Evolutionary conservation across 2,113 vertebrate species (phyloP).

Genomic region (Leiothrix lutea): DNA sequence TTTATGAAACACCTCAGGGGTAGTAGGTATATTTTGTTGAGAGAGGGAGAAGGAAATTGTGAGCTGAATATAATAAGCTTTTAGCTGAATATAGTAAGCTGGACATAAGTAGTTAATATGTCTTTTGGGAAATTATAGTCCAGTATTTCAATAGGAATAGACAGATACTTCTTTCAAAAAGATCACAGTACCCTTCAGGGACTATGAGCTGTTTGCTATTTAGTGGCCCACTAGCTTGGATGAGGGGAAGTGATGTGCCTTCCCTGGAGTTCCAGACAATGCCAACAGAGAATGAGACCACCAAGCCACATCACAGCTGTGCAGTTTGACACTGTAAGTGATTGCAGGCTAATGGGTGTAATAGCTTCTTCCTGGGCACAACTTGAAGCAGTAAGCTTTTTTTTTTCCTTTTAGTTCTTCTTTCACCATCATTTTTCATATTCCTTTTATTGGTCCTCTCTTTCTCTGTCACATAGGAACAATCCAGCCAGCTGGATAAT

Average conservation of each 20-base stretch:
- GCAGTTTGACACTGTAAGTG: neutral
- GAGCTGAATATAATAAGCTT: neutral
- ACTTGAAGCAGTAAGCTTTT: neutral
- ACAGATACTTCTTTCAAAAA: neutral
- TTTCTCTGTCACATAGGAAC: neutral
- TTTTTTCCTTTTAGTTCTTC: neutral
- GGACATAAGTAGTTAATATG: neutral
- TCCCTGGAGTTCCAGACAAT: neutral
- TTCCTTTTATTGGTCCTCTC: neutral
- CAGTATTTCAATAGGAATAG: neutral
- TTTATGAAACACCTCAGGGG: neutral
- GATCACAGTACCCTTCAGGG: neutral
- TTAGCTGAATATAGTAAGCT: neutral
- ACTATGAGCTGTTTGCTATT: neutral
- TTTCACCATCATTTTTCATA: neutral
- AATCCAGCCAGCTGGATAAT: neutral
- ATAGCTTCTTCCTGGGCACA: neutral
- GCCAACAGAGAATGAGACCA: neutral
- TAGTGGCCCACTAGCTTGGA: neutral
- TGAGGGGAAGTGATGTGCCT: neutral
- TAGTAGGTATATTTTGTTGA: neutral
- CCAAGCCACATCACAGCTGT: neutral
- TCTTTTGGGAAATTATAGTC: neutral
- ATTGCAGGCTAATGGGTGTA: neutral
- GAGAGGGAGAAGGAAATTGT: neutral